Evolutionary conservation across 2,797 vertebrate species (phyloP), one percentile per base, ranked within the genome.

Genomic region (Rhynchotus rufescens): DNA sequence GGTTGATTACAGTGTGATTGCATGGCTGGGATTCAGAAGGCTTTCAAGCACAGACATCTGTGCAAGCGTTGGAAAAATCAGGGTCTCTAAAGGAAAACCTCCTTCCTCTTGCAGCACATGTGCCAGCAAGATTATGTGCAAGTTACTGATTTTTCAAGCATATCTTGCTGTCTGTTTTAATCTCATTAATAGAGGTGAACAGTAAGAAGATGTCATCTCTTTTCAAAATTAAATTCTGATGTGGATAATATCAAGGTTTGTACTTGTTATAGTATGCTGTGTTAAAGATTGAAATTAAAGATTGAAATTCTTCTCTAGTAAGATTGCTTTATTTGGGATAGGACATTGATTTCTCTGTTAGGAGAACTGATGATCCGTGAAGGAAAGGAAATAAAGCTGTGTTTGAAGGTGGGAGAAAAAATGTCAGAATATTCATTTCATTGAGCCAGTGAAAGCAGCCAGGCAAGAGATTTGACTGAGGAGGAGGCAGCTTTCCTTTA

Each of bases 391-490:
- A 79, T 32, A 77, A 84, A 90, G 9, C 32, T 72, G 40, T 52
- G 12, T 90, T 88, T 82, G 84, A 91, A 86, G 28, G 44, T 75
- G 66, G 88, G 26, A 72, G 44, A 17, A 32, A 81, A 26, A 20
- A 67, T 40, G 45, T 47, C 16, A 54, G 47, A 54, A 6, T 68
- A 16, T n/a, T 88, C 22, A 42, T 84, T 91, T 89, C 38, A 76
- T 14, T 42, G 47, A 84, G n/a, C 81, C 86, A 84, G 73, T 90
- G 51, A 54, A 54, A 54, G 62, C 87, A 85, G 69, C 91, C 60
- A 91, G 45, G 77, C 47, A 84, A 69, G 74, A 77, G 74, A 42
- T 65, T 93, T 83, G 83, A 54, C 56, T 84, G 30, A 75, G 75
- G 22, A 60, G 25, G 26, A 68, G 49, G 4, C n/a, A 77, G 59